Evolutionary conservation across 2,888 invertebrate genomes (phyloP).

Genomic region (Polyploca ridens): DNA sequence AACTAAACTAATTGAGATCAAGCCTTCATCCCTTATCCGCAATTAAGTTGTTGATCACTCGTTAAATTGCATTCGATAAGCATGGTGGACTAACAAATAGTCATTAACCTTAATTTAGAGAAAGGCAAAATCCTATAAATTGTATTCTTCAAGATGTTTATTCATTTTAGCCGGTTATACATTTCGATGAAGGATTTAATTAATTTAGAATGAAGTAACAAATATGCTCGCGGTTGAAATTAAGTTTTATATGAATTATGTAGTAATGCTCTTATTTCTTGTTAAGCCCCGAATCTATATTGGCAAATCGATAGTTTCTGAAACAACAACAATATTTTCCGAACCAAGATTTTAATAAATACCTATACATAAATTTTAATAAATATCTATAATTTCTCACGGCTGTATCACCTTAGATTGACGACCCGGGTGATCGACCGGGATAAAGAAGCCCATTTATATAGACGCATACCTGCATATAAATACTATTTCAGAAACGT

Average conservation of each 20-base stretch:
- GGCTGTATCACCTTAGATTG: not conserved
- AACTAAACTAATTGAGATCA: slow-evolving; percentile 6
- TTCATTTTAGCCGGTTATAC: not conserved
- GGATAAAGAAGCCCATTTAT: not conserved
- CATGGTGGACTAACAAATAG: slow-evolving; percentile 4
- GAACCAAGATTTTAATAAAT: too few relatives aligned
- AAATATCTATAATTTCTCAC: too few relatives aligned
- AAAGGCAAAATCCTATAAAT: slow-evolving; percentile 4
- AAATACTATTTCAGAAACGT: not conserved
- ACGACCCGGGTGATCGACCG: not conserved
- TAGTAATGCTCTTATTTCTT: not conserved
- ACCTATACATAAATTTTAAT: too few relatives aligned
- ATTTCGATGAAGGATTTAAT: not conserved
- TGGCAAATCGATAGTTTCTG: too few relatives aligned
- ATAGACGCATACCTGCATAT: not conserved
- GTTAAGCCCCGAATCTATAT: not conserved
- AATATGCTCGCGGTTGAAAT: not conserved
- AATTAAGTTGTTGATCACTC: slow-evolving; percentile 1
- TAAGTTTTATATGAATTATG: not conserved
- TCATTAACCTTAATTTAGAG: slow-evolving; percentile 5
- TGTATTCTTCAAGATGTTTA: slow-evolving; percentile 5
- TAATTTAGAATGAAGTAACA: not conserved
- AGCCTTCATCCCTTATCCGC: slow-evolving; percentile 9
- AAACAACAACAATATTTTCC: too few relatives aligned
- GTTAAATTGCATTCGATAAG: slow-evolving; percentile 4